A percentile compares a stretch with the other conserved stretches of the same genome.
These are phyloP conservation scores for Escarpia spicata DNA, from an alignment of 2,888 invertebrate genomes.

Conservation along the genomic window DNA sequence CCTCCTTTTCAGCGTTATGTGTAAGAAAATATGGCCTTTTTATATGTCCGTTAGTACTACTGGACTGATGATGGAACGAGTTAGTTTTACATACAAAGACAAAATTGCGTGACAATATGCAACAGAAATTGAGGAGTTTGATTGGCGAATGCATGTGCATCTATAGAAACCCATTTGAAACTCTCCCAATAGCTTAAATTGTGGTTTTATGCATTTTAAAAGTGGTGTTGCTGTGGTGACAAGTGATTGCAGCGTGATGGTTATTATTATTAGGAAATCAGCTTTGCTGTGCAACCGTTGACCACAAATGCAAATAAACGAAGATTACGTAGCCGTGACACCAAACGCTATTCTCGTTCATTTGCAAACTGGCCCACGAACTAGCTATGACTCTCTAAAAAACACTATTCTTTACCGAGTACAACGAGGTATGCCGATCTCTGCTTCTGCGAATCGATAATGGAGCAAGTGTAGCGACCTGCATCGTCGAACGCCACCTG, in stretches of 20 bases:
- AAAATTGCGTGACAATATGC: no score
- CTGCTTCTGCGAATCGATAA: not conserved
- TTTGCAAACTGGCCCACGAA: not conserved
- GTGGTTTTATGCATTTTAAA: not conserved
- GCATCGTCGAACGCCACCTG: not conserved
- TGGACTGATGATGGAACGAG: no score
- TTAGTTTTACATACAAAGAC: no score
- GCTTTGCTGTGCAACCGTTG: not conserved
- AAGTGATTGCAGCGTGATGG: not conserved
- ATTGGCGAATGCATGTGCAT: no score
- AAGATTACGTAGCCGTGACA: no score
- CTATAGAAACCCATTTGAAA: not conserved
- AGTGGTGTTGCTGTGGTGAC: not conserved
- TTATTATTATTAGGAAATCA: not conserved
- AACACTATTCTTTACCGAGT: not conserved
- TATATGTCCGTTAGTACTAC: no score
- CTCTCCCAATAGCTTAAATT: not conserved
- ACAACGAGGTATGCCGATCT: constrained; percentile 4
- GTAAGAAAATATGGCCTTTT: no score
- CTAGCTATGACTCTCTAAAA: not conserved
- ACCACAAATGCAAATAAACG: not conserved
- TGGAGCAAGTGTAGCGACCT: not conserved
- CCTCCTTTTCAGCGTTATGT: no score
- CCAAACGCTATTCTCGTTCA: not conserved
- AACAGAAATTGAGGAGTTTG: no score